phyloP scores from a whole-genome alignment of 2,888 invertebrate genomes.

The Reticulitermes lucifugus region DNA sequence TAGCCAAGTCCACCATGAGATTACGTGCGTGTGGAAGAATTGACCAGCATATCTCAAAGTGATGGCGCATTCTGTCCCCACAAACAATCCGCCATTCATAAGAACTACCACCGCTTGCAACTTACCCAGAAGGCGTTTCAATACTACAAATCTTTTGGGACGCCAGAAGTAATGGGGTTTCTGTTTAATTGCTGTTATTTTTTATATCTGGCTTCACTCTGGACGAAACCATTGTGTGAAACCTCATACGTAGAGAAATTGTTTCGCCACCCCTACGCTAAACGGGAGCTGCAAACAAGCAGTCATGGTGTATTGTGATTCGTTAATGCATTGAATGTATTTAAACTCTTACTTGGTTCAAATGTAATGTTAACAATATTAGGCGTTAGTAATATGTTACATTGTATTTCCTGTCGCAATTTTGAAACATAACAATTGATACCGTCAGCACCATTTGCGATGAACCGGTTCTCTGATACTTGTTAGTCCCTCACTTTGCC shows the following conservation, averaged over 20 bases:
- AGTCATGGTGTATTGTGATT: too few relatives aligned
- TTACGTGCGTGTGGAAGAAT: constrained; percentile 9
- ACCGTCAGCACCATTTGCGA: too few relatives aligned
- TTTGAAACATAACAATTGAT: too few relatives aligned
- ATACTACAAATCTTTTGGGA: not conserved
- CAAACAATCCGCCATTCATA: not conserved
- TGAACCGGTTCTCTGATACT: too few relatives aligned
- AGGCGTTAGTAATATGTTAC: too few relatives aligned
- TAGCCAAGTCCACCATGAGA: not conserved
- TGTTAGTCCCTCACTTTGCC: too few relatives aligned
- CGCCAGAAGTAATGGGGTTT: not conserved
- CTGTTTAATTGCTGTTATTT: not conserved
- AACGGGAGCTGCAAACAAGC: not conserved
- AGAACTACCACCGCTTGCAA: not conserved
- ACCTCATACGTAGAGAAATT: not conserved
- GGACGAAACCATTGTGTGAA: too few relatives aligned
- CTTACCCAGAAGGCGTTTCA: not conserved
- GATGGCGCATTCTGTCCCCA: not conserved
- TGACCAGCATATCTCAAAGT: constrained; percentile 5
- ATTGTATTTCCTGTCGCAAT: too few relatives aligned
- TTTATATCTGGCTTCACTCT: not conserved
- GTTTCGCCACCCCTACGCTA: not conserved
- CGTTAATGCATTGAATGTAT: too few relatives aligned
- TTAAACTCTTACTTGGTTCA: too few relatives aligned
- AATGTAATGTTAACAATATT: too few relatives aligned